Evolutionary conservation across 1,140 invertebrate species (phyloP).

Genomic region (Caenorhabditis inopinata): DNA sequence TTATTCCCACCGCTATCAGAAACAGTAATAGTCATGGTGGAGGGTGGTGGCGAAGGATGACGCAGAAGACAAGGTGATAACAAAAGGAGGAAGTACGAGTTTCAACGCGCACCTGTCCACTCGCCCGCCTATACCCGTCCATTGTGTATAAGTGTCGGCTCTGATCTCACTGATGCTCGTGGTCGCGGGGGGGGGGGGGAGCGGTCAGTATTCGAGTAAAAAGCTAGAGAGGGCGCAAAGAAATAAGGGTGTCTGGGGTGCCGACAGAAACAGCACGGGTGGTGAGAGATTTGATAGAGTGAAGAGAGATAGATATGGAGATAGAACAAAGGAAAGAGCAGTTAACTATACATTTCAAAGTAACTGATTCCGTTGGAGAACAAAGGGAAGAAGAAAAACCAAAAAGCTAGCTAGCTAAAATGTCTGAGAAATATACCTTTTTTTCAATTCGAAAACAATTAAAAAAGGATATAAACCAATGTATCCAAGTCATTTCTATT

Average conservation of each 20-base stretch:
- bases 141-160: too few relatives aligned
- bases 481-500: too few relatives aligned
- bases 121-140: too few relatives aligned
- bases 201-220: background rate
- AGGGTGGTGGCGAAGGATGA: too few relatives aligned
- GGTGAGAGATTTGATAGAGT: background rate
- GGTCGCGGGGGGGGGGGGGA: background rate
- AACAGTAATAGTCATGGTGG: too few relatives aligned
- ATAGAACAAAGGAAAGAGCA: background rate
- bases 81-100: background rate
- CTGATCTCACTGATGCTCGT: too few relatives aligned
- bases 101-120: background rate
- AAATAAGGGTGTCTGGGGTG: constrained; percentile 11
- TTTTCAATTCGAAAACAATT: too few relatives aligned
- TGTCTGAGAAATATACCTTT: too few relatives aligned
- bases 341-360: constrained; percentile 26
- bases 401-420: background rate
- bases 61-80: background rate
- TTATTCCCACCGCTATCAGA: too few relatives aligned
- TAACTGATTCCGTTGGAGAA: constrained; percentile 15
- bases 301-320: background rate
- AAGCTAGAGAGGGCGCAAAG: background rate
- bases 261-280: background rate
- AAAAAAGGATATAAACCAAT: too few relatives aligned
- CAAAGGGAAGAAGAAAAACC: too few relatives aligned